Evolutionary conservation across 2,113 vertebrate genomes (phyloP).

Genomic region (Periophthalmus modestus): DNA sequence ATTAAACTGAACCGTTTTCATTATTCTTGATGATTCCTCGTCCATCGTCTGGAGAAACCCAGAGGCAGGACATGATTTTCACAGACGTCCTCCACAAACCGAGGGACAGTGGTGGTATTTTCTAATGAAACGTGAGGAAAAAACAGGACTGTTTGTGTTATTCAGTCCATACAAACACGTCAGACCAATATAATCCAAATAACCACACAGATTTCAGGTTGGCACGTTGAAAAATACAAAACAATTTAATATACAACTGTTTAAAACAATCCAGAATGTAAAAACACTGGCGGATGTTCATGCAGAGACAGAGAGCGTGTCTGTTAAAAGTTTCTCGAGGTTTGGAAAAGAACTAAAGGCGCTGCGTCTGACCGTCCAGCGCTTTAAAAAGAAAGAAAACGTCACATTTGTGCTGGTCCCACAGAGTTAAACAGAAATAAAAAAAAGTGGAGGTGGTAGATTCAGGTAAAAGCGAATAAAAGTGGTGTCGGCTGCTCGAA

Average conservation of each 20-base stretch:
- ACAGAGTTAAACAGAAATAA: slow-evolving; percentile 45
- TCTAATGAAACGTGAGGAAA: no score
- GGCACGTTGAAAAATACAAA: slow-evolving; percentile 76
- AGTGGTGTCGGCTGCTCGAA: slow-evolving; percentile 10
- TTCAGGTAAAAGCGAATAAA: slow-evolving; percentile 55
- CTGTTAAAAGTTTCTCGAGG: slow-evolving; percentile 62
- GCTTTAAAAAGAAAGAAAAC: slow-evolving; percentile 60
- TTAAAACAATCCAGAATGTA: slow-evolving; percentile 76
- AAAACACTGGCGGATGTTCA: slow-evolving; percentile 70
- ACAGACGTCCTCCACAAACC: no score
- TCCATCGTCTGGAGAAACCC: no score
- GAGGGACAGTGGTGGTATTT: no score
- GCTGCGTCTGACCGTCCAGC: slow-evolving; percentile 72
- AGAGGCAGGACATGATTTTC: no score
- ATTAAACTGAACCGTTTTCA: no score
- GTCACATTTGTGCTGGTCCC: slow-evolving; percentile 68
- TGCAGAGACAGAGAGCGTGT: slow-evolving; percentile 34
- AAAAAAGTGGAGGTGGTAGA: slow-evolving; percentile 53
- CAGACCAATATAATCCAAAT: neutral
- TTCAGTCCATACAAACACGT: no score
- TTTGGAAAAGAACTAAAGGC: slow-evolving; percentile 55
- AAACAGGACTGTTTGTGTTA: no score
- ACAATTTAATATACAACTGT: slow-evolving; percentile 83
- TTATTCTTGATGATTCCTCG: no score
- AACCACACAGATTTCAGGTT: neutral